These are phyloP conservation scores for Calyptomena viridis DNA, from an alignment of 2,113 vertebrate species.

Conservation along the genomic window DNA sequence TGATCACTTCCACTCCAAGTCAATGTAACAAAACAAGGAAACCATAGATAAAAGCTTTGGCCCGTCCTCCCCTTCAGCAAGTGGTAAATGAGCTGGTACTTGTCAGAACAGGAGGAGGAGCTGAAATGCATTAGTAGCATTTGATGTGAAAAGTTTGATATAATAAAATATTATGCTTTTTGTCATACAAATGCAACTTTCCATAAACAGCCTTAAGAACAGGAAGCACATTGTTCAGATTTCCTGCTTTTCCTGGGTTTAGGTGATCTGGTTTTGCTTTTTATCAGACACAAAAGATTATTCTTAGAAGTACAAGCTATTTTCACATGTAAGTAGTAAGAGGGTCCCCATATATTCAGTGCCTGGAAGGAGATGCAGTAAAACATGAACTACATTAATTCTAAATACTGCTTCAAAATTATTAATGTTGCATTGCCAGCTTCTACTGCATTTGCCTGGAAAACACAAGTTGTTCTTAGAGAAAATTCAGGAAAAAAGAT, in stretches of 20 bases:
- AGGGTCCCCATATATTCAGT: neutral
- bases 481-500: neutral
- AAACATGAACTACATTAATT: neutral
- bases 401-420: neutral
- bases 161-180: constrained; percentile 27
- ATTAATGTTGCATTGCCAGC: neutral
- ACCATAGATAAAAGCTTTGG: neutral
- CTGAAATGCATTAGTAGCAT: constrained; percentile 7
- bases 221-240: constrained; percentile 36
- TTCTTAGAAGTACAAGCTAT: neutral
- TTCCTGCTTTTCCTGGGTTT: constrained; percentile 1
- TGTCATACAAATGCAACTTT: constrained; percentile 28
- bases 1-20: neutral
- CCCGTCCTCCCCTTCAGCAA: neutral
- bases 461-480: neutral
- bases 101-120: constrained; percentile 3
- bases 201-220: neutral
- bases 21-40: neutral
- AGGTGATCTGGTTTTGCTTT: neutral
- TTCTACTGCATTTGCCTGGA: neutral
- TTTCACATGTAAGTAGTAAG: constrained; percentile 15
- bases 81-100: neutral
- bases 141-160: constrained; percentile 42
- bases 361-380: neutral
- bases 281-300: constrained; percentile 64